phyloP scores from a whole-genome alignment of 2,888 invertebrate genomes.

The Dolichopus griseipennis region DNA sequence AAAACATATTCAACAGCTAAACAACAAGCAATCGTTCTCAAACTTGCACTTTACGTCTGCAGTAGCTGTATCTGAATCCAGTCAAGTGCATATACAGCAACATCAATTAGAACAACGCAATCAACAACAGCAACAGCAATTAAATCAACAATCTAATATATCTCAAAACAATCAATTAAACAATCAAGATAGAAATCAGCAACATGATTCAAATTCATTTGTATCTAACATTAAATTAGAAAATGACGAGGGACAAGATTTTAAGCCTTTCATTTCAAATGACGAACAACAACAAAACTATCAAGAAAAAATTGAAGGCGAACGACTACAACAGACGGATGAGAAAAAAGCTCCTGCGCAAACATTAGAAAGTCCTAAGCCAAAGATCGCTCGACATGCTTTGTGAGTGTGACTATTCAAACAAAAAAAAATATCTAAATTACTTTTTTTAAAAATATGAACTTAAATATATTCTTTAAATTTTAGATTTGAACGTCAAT shows the following conservation, averaged over 20 bases:
- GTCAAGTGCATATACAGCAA: constrained; percentile 14
- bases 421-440: constrained; percentile 14
- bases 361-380: constrained; percentile 41
- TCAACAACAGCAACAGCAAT: constrained; percentile 16
- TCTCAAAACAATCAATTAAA: background rate
- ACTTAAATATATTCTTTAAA: constrained; percentile 19
- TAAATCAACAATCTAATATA: background rate
- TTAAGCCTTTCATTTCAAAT: constrained; percentile 25
- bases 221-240: constrained; percentile 22
- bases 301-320: constrained; percentile 13
- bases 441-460: background rate
- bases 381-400: constrained; percentile 43
- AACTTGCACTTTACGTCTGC: constrained; percentile 10
- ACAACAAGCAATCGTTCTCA: background rate
- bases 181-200: constrained; percentile 13
- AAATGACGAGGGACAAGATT: constrained; percentile 21
- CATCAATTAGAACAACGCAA: constrained; percentile 16
- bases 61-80: constrained; percentile 14
- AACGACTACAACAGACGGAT: constrained; percentile 20
- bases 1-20: background rate
- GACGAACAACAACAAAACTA: constrained; percentile 21
- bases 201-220: constrained; percentile 33
- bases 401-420: constrained; percentile 44
- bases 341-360: constrained; percentile 27
- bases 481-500: constrained; percentile 61